Evolutionary conservation across 1,140 invertebrate species (phyloP), one percentile per base, ranked within the genome.

Genomic region (Doryteuthis pealeii): DNA sequence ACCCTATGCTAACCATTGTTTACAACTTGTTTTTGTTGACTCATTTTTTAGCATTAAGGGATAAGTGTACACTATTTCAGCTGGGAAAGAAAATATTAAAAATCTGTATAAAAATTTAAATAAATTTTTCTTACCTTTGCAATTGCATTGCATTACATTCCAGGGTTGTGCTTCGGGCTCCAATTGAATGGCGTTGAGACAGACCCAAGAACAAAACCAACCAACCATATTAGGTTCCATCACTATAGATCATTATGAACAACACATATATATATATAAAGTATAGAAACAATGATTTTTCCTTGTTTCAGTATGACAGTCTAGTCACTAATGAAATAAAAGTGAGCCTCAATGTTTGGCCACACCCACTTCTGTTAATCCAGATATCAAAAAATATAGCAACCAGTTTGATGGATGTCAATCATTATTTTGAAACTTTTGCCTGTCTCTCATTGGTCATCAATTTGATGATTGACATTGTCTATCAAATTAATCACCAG

Each of bases 171-270:
- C 54, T 62, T 62, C 54, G 5, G 54, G 54, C 18, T 62, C 54
- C 54, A 62, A 28, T 62, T 62, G 54, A 22, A 62, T 62, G 10
- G 54, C 54, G 18, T 62, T 62, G 54, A 62, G 54, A 62, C 54
- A 62, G 26, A 62, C 54, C 54, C 54, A 62, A 22, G 54, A 62
- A 62, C 54, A 62, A 62, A 62, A 62, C 54, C 54, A 62, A 62
- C 54, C 26, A 62, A 62, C 54, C 0, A 62, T 22, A 62, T 62
- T 62, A 62, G 54, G 54, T 62, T 62, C 54, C 54, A 62, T 62
- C 54, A 62, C 54, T 14, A 28, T n/a, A 62, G 26, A 62, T 62
- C 54, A 62, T 62, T 18, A 62, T 62, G 10, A 62, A 40, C 35
- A 40, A 40, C 3, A 10, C 35, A 10, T 40, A 40, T 40, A n/a